These are phyloP conservation scores for Acanthornis magna DNA, from an alignment of 2,797 vertebrate genomes.

Conservation along the genomic window DNA sequence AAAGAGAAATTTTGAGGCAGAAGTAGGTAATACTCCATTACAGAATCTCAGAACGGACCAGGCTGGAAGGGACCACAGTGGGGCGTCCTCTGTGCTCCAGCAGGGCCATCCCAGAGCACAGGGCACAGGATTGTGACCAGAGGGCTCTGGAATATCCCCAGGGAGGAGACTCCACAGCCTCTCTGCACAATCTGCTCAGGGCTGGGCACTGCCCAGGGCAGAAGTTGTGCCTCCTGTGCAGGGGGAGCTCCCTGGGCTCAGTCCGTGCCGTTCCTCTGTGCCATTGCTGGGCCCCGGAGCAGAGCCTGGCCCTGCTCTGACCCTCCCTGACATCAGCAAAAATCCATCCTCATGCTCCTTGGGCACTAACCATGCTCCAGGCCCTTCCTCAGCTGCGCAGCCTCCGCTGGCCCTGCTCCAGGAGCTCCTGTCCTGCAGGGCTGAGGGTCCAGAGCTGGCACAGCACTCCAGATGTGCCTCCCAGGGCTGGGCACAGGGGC, in stretches of 20 bases:
- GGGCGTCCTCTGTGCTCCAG: neutral
- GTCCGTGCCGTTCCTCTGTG: neutral
- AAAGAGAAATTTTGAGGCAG: neutral
- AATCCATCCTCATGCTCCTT: too few species aligned
- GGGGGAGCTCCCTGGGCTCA: neutral
- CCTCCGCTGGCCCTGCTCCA: neutral
- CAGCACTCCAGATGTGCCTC: neutral
- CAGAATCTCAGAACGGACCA: neutral
- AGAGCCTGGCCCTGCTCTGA: neutral
- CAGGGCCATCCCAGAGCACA: neutral
- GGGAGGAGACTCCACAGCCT: neutral
- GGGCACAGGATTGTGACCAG: accelerated
- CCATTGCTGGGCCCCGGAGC: neutral
- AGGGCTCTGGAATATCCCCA: accelerated
- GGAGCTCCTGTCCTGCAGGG: neutral
- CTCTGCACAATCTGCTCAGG: accelerated
- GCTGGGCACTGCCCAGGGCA: neutral
- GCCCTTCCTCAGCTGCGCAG: accelerated
- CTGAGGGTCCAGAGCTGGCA: neutral
- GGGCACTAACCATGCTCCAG: neutral
- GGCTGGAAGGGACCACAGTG: neutral
- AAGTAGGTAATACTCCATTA: neutral
- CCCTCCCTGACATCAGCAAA: neutral
- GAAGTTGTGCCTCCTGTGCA: neutral
- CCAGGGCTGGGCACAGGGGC: too few species aligned